Evolutionary conservation across 2,113 vertebrate species (phyloP).

Genomic region (Ailuropoda melanoleuca): DNA sequence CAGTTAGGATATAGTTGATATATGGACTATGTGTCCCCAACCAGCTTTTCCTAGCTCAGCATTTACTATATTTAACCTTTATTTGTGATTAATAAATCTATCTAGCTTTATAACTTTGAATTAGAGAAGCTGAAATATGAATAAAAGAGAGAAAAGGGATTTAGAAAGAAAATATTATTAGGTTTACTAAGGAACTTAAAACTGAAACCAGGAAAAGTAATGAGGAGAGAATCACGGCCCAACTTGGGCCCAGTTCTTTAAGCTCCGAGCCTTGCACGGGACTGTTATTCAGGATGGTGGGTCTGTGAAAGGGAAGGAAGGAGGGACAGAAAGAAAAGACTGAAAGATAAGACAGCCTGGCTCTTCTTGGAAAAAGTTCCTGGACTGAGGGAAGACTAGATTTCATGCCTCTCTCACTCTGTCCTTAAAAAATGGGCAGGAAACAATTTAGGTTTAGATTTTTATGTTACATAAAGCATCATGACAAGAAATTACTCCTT

Average conservation of each 20-base stretch:
- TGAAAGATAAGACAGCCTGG: neutral
- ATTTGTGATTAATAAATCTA: neutral
- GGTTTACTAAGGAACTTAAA: neutral
- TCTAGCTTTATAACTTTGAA: neutral
- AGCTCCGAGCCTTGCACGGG: neutral
- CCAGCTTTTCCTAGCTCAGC: neutral
- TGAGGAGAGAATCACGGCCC: neutral
- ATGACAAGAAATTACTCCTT: slow-evolving; percentile 33
- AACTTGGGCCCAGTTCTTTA: neutral
- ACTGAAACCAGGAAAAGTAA: neutral
- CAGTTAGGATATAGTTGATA: neutral
- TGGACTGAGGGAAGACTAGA: neutral
- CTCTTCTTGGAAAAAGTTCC: neutral
- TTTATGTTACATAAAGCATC: slow-evolving; percentile 49
- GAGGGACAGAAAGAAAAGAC: neutral
- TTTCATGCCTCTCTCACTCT: neutral
- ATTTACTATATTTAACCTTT: neutral
- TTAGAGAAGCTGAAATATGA: neutral
- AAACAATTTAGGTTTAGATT: neutral
- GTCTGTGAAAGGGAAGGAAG: neutral
- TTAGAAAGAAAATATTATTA: neutral
- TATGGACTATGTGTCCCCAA: neutral
- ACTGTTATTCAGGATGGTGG: neutral
- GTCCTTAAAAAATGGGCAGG: neutral
- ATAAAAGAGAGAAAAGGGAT: neutral